Evolutionary conservation across 2,113 vertebrate genomes (phyloP).

Genomic region (Azemiops feae): DNA sequence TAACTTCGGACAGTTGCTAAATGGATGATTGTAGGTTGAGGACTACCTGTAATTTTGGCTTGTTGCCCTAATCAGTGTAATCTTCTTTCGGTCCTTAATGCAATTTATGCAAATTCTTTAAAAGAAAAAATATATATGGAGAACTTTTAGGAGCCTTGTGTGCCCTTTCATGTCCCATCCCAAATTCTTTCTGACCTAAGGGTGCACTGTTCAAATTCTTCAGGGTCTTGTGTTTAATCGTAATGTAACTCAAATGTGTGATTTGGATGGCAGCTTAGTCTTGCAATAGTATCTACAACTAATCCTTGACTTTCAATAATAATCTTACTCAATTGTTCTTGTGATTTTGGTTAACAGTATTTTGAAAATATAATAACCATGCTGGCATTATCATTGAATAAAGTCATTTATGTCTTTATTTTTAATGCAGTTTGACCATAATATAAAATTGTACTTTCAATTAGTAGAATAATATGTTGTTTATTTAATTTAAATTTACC

Average conservation of each 20-base stretch:
- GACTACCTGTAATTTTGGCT: neutral
- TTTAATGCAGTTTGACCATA: neutral
- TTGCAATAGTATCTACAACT: neutral
- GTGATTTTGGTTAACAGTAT: neutral
- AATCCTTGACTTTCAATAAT: neutral
- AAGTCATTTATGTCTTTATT: neutral
- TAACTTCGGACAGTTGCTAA: neutral
- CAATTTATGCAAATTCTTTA: neutral
- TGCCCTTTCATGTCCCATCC: neutral
- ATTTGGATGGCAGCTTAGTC: neutral
- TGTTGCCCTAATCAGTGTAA: neutral
- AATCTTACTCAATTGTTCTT: neutral
- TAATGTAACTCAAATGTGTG: neutral
- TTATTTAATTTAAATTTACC: neutral
- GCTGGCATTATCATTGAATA: neutral
- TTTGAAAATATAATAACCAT: neutral
- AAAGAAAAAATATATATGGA: neutral
- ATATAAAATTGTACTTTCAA: neutral
- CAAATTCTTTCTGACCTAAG: neutral
- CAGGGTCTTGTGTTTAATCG: neutral
- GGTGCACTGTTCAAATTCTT: neutral
- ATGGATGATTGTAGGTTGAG: neutral
- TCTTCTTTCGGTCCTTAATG: neutral
- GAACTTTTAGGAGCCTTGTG: neutral
- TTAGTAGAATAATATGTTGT: neutral